Percentiles rank a stretch among this genome's conserved stretches.
Evolutionary conservation across 2,888 invertebrate genomes (phyloP).

Genomic region (Pelosia muscerda): DNA sequence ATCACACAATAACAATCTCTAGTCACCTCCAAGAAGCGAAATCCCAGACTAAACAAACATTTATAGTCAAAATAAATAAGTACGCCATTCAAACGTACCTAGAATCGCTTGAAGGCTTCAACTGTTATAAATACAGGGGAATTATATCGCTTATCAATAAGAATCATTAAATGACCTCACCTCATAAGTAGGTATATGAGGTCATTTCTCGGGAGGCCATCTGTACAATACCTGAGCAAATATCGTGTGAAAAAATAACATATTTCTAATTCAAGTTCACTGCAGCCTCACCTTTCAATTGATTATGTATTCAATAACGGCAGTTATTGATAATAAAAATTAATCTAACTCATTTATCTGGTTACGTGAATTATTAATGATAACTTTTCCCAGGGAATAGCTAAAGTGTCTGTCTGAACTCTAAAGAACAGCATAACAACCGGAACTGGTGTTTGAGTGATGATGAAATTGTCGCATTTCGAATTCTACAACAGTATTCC

Average conservation of each 20-base stretch:
- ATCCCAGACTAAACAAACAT: conserved; percentile 3
- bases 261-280: conserved; percentile 31
- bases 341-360: background rate
- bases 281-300: conserved; percentile 29
- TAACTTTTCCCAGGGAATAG: too few relatives aligned
- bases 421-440: too few relatives aligned
- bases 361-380: background rate
- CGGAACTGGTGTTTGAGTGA: too few relatives aligned
- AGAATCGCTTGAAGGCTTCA: conserved; percentile 7
- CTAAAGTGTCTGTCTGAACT: too few relatives aligned
- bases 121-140: conserved; percentile 13
- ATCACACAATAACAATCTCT: background rate
- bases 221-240: conserved; percentile 1
- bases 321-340: conserved; percentile 20
- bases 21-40: too few relatives aligned
- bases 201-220: conserved; percentile 17
- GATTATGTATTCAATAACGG: conserved; percentile 23
- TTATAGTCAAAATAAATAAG: background rate
- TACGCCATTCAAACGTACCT: background rate
- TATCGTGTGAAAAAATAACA: conserved; percentile 36
- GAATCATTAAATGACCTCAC: conserved; percentile 8
- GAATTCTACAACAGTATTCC: background rate
- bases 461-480: too few relatives aligned
- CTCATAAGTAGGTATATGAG: conserved; percentile 11
- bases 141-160: conserved; percentile 9